Percentiles rank a stretch among this genome's conserved stretches.
These are phyloP conservation scores for Phalloptychus januarius DNA, from an alignment of 2,797 vertebrate genomes.

Conservation along the genomic window DNA sequence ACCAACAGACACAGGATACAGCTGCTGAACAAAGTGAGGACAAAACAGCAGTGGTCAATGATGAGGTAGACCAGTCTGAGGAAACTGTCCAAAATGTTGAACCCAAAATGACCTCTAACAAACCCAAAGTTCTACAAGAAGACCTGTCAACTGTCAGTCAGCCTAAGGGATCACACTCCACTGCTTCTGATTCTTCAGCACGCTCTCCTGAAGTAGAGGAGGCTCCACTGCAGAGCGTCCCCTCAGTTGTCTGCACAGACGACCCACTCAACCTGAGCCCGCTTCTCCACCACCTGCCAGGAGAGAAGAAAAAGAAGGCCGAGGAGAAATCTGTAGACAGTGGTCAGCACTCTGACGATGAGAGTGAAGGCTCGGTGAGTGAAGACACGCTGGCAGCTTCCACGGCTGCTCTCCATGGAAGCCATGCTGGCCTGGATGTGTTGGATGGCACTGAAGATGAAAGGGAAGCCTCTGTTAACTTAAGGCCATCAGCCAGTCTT, in stretches of 20 bases:
- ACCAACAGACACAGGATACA: slow-evolving; percentile 15
- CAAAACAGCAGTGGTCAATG: slow-evolving; percentile 36
- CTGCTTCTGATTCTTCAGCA: slow-evolving; percentile 16
- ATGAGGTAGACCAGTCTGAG: slow-evolving; percentile 5
- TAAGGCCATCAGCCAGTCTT: slow-evolving; percentile 6
- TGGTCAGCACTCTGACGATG: slow-evolving; percentile 75
- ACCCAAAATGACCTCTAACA: slow-evolving; percentile 8
- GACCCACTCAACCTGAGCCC: slow-evolving; percentile 41
- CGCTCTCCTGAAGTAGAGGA: slow-evolving; percentile 20
- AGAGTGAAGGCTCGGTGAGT: slow-evolving; percentile 66
- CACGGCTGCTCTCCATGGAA: slow-evolving; percentile 59
- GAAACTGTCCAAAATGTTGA: slow-evolving; percentile 28
- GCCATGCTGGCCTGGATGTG: slow-evolving; percentile 68
- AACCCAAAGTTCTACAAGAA: slow-evolving; percentile 1
- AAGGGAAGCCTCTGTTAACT: slow-evolving; percentile 37
- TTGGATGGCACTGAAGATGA: slow-evolving; percentile 55
- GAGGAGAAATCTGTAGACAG: slow-evolving; percentile 86
- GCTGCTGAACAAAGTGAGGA: slow-evolving; percentile 31
- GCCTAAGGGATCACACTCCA: slow-evolving; percentile 9
- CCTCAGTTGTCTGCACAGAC: slow-evolving; percentile 22
- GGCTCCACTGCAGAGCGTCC: not conserved
- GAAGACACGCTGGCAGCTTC: slow-evolving; percentile 63
- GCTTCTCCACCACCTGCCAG: slow-evolving; percentile 12
- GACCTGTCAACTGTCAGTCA: not conserved
- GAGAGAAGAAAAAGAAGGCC: slow-evolving; percentile 60